Conservation (phyloP, 2,888 invertebrate species). For the Branchipolynoe longqiensis region DNA sequence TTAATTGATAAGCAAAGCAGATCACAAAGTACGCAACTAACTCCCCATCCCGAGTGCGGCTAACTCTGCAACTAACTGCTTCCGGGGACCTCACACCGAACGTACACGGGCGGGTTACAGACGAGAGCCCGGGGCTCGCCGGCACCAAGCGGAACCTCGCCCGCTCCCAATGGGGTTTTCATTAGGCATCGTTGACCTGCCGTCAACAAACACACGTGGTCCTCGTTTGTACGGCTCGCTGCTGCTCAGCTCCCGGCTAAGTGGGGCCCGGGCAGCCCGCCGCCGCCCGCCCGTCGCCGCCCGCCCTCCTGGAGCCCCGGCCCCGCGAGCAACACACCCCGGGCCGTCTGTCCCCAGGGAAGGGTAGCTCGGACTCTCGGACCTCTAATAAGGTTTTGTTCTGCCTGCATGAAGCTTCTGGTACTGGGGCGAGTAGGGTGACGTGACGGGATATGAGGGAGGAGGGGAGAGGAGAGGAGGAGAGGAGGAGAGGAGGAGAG, state of each 20-base stretch:
- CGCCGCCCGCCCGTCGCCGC: background rate
- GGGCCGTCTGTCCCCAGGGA: background rate
- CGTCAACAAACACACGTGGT: background rate
- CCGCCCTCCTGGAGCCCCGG: background rate
- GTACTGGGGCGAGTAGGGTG: background rate
- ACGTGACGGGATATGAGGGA: background rate
- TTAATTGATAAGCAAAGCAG: too few relatives aligned
- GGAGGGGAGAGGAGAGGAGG: slow-evolving; percentile 8
- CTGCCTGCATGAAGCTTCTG: too few relatives aligned
- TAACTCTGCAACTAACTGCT: too few relatives aligned
- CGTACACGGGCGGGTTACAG: too few relatives aligned
- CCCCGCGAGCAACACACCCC: slow-evolving; percentile 1
- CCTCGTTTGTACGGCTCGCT: slow-evolving; percentile 19
- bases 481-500: background rate
- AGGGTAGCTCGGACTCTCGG: too few relatives aligned
- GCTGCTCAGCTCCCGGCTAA: slow-evolving; percentile 7
- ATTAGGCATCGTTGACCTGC: slow-evolving; percentile 21
- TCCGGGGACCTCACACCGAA: too few relatives aligned
- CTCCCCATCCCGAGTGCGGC: too few relatives aligned
- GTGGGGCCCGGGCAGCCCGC: background rate
- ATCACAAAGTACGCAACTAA: too few relatives aligned
- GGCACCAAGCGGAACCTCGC: background rate
- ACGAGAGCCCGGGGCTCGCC: too few relatives aligned
- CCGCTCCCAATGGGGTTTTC: slow-evolving; percentile 18
- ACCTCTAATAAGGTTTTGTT: too few relatives aligned